These are phyloP conservation scores for Vollenhovia emeryi DNA, from an alignment of 1,140 invertebrate genomes.

Conservation along the genomic window DNA sequence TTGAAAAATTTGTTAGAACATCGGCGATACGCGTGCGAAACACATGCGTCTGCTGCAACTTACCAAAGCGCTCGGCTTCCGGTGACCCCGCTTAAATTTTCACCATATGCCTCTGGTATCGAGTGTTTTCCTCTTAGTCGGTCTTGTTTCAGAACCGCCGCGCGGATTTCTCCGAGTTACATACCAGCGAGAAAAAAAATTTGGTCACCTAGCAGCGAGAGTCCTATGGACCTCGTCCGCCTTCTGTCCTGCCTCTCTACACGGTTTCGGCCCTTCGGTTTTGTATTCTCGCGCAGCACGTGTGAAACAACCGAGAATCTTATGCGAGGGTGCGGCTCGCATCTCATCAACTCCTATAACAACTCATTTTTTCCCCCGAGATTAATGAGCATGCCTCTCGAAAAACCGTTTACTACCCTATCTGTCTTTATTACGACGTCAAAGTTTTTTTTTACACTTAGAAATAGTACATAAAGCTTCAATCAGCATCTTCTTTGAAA, in stretches of 20 bases:
- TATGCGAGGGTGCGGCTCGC: slow-evolving; percentile 5
- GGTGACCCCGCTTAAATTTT: slow-evolving; percentile 6
- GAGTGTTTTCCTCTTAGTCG: not conserved
- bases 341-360: slow-evolving; percentile 33
- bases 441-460: not conserved
- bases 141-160: not conserved
- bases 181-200: not conserved
- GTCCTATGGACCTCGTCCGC: not conserved
- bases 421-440: not conserved
- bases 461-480: not conserved
- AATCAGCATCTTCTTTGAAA: not conserved
- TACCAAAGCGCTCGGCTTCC: slow-evolving; percentile 1
- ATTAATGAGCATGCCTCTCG: slow-evolving; percentile 20
- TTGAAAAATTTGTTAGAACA: not conserved
- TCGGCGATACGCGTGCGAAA: not conserved
- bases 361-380: not conserved
- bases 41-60: not conserved
- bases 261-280: slow-evolving; percentile 2
- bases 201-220: not conserved
- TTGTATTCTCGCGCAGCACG: slow-evolving; percentile 19
- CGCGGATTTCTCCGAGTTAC: slow-evolving; percentile 12
- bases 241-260: slow-evolving; percentile 29
- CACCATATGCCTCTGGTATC: slow-evolving; percentile 37
- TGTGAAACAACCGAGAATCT: slow-evolving; percentile 41
- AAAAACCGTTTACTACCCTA: slow-evolving; percentile 8